Conservation (phyloP, 2,797 vertebrate species). For the Hozukius guyotensis region DNA sequence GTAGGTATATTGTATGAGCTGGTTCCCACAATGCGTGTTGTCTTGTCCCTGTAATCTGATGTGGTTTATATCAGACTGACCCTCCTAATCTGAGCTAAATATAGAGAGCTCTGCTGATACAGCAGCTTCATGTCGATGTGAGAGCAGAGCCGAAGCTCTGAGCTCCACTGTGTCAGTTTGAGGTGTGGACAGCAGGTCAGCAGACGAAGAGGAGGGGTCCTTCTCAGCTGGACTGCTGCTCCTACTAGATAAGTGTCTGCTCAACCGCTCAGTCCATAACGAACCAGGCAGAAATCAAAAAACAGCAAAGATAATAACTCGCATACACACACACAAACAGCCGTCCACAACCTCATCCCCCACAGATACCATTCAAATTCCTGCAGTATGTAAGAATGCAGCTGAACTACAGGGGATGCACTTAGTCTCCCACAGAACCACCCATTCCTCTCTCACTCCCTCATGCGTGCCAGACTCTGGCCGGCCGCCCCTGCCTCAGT, state of each 20-base stretch:
- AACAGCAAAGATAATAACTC: not conserved
- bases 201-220: conserved; percentile 1
- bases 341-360: not conserved
- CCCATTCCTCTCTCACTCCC: not conserved
- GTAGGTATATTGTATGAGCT: not conserved
- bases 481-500: conserved; percentile 1
- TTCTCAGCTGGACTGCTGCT: conserved; percentile 18
- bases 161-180: conserved; percentile 11
- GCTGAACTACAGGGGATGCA: conserved; percentile 22
- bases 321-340: not conserved
- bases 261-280: conserved; percentile 3
- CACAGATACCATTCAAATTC: conserved; percentile 21
- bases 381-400: conserved; percentile 28
- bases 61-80: conserved; percentile 3
- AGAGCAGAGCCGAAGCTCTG: not conserved
- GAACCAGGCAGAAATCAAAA: not conserved
- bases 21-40: not conserved
- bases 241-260: conserved; percentile 40
- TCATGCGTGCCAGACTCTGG: conserved; percentile 28
- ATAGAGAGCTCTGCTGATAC: conserved; percentile 54
- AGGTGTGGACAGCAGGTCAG: conserved; percentile 42
- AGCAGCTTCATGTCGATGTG: conserved; percentile 15
- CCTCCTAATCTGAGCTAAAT: conserved; percentile 60
- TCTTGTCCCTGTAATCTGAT: conserved; percentile 43
- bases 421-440: not conserved